phyloP scores from a whole-genome alignment of 2,113 vertebrate genomes.

The Platanista minor region DNA sequence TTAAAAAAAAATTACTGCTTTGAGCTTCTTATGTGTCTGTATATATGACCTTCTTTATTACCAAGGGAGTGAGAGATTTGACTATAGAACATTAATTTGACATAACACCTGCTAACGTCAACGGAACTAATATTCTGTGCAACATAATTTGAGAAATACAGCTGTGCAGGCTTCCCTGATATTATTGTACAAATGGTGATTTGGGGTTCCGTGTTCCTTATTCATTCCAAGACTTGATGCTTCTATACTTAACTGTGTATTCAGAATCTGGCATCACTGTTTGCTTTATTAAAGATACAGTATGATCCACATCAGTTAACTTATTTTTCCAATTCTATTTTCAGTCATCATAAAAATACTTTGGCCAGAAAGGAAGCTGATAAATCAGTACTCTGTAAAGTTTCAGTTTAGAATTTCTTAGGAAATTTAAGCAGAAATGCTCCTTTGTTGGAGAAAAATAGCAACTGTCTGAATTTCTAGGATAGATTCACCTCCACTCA shows the following conservation, averaged over 20 bases:
- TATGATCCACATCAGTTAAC: neutral
- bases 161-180: neutral
- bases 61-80: neutral
- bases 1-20: neutral
- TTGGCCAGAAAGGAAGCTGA: neutral
- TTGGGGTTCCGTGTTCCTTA: neutral
- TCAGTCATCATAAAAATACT: neutral
- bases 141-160: neutral
- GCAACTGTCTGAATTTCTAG: neutral
- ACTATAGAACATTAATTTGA: neutral
- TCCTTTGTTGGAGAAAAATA: neutral
- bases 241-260: neutral
- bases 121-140: neutral
- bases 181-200: neutral
- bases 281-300: neutral
- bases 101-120: neutral
- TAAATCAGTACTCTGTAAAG: neutral
- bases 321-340: conserved; percentile 19
- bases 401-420: neutral
- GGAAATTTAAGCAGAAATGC: neutral
- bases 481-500: neutral
- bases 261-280: neutral
- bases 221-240: neutral
- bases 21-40: neutral
- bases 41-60: neutral